Conservation (phyloP, 2,888 invertebrate species). For the Drosophila longiperda region DNA sequence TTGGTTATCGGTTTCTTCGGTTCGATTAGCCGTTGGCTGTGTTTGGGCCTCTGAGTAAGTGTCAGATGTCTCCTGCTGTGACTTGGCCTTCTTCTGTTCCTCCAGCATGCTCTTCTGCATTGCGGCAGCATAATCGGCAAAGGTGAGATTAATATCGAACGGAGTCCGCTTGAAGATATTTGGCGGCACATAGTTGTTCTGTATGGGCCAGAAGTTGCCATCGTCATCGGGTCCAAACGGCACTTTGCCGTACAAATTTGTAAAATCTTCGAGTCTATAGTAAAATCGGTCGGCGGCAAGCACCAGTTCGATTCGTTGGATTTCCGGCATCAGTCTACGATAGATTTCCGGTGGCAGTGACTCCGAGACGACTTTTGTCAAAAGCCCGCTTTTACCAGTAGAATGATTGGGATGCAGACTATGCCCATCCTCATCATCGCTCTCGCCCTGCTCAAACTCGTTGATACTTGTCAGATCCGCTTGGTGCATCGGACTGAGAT, state of each 20-base stretch:
- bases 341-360: conserved; percentile 46
- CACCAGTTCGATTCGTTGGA: conserved; percentile 81
- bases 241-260: conserved; percentile 54
- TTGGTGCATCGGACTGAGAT: neutral
- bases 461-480: neutral
- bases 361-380: neutral
- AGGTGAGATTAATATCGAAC: conserved; percentile 82
- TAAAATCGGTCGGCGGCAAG: conserved; percentile 72
- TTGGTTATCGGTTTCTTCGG: neutral
- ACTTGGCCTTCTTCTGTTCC: conserved; percentile 27
- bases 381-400: accelerated
- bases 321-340: conserved; percentile 72
- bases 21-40: neutral
- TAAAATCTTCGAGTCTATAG: conserved; percentile 59
- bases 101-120: conserved; percentile 42
- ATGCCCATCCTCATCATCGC: conserved; percentile 8
- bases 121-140: conserved; percentile 67
- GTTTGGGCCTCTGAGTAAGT: neutral
- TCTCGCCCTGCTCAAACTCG: conserved; percentile 4
- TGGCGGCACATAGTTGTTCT: conserved; percentile 75
- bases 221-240: conserved; percentile 71
- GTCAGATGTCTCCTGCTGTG: conserved; percentile 31
- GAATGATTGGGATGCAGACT: neutral
- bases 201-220: conserved; percentile 76
- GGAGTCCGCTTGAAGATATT: conserved; percentile 73